Base-by-base conservation (phyloP, 2,797 vertebrate species). In the Malurus leucopterus region DNA sequence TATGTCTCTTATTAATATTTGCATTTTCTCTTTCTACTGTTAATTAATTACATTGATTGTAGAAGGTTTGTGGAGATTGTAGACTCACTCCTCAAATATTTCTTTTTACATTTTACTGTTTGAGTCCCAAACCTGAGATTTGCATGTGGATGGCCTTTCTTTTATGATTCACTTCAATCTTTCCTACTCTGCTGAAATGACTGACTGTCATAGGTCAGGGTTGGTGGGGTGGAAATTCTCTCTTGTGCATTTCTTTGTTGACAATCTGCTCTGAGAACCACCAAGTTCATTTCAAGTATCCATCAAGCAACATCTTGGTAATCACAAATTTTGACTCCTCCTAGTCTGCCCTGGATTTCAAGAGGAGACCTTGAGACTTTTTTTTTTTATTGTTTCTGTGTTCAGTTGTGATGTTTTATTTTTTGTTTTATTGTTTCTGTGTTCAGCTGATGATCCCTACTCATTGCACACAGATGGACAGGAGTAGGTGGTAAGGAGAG, bases 41-140 rank as follows among this genome's bases (percentile, higher is more conserved):
- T 92, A 78, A 80, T 79, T 92, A 87, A 75, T 91, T 78, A 50
- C 55, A 41, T 11, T 77, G 73, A n/a, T 65, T 69, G 22, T 68
- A 68, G 22, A 84, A 90, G 6, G 11, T 40, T 50, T 46, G 15
- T 54, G 34, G 22, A 73, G 59, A 70, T n/a, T 84, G 26, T 44
- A 63, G 59, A 47, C 55, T 80, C 46, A 40, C 12, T 78, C 18
- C 34, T 90, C 61, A 76, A 73, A 32, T 89, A 59, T 54, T 86
- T 85, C 11, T 89, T 87, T 72, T 81, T 53, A 22, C 12, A 7
- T 5, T 87, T 43, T 44, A 8, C 55, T 67, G 8, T 53, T 91
- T 89, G 19, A 51, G 19, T 64, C 53, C 12, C 30, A 12, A 64
- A 67, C 57, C 19, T 7, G 41, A 81, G 18, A 50, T 72, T 84